Evolutionary conservation across 2,797 vertebrate species (phyloP), one percentile per base, ranked within the genome.

Genomic region (Spondyliosoma cantharus): DNA sequence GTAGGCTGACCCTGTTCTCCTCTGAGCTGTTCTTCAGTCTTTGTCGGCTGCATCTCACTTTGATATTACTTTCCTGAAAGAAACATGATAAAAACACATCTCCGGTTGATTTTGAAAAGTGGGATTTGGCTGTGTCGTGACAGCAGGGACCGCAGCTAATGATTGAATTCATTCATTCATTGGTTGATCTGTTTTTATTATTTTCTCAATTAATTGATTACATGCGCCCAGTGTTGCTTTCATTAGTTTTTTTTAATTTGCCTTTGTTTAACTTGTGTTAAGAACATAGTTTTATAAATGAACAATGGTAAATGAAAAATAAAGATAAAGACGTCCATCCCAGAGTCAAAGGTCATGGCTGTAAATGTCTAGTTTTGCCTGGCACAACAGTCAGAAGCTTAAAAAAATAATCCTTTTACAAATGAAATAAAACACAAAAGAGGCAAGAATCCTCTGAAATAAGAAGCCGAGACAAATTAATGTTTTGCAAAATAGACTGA

Each of bases 51-150:
- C 46, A 68, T 64, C 13, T 49, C 25, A 22, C 16, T 57, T 57
- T 50, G 27, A 49, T 56, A 59, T 62, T 48, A 77, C 17, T 57
- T 24, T 60, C 53, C 15, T 49, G 24, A 8, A 65, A 29, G 57
- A 65, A 29, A 62, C n/a, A 6, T 15, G 29, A 19, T 54, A 7
- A 22, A 14, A 52, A 62, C 17, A 24, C 12, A 7, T 22, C 9
- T 37, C 8, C 62, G 17, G 3, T 14, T 2, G 9, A 52, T 15
- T 50, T 20, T 52, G 22, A 42, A 7, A 62, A 22, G n/a, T 22
- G 24, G 27, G 17, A 17, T 56, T 46, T 70, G 4, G 48, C 45
- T 12, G 3, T 50, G 7, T 24, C 27, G 43, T 14, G 50, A 29
- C n/a, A 42, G 1, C 7, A 65, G 32, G 32, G 32, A 37, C 32